These are phyloP conservation scores for Chaetura pelagica DNA, from an alignment of 2,113 vertebrate genomes.

Conservation along the genomic window DNA sequence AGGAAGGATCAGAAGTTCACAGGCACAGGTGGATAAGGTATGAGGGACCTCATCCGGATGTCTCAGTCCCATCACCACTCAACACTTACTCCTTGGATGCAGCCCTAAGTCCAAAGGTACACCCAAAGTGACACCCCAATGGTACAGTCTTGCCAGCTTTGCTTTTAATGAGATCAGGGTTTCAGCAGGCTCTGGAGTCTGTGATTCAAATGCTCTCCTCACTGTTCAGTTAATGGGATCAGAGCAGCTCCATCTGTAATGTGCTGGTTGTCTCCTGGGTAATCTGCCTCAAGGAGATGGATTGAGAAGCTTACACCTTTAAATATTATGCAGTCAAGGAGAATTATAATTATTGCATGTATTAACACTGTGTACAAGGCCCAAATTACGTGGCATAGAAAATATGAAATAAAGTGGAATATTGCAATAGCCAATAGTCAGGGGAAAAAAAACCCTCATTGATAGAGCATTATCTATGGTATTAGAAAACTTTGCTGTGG, in stretches of 20 bases:
- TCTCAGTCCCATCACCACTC: conserved; percentile 31
- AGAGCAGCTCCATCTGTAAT: conserved; percentile 67
- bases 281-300: conserved; percentile 73
- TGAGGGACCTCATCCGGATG: background rate
- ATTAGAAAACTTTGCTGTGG: conserved; percentile 11
- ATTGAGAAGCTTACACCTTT: conserved; percentile 72
- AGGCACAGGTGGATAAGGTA: conserved; percentile 1
- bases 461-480: background rate
- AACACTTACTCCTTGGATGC: background rate
- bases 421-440: conserved; percentile 3
- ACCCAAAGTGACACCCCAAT: conserved; percentile 48
- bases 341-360: conserved; percentile 77
- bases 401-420: conserved; percentile 38
- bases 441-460: background rate
- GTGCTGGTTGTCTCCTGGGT: conserved; percentile 66
- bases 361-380: conserved; percentile 57
- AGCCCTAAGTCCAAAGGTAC: conserved; percentile 35
- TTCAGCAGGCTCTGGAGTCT: conserved; percentile 67
- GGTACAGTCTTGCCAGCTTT: conserved; percentile 38
- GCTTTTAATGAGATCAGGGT: conserved; percentile 72
- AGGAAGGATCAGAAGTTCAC: conserved; percentile 45
- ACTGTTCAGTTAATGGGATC: conserved; percentile 73
- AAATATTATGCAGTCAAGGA: conserved; percentile 75
- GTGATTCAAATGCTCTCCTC: conserved; percentile 57
- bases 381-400: conserved; percentile 56